Evolutionary conservation across 1,140 invertebrate species (phyloP).

Genomic region (Battus philenor): DNA sequence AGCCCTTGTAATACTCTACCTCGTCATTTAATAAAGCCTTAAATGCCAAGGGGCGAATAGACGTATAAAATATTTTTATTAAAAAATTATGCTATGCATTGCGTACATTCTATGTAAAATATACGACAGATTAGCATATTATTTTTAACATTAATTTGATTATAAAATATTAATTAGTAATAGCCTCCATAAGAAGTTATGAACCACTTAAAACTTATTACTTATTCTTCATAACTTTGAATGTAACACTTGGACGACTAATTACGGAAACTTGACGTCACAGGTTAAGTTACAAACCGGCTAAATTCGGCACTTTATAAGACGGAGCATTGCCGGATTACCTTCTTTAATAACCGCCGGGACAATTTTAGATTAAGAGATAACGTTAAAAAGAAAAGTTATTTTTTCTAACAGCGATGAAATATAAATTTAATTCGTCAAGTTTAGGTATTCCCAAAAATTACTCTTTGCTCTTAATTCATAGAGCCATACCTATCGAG

Average conservation of each 20-base stretch:
- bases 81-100: too few species aligned
- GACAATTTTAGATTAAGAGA: conserved; percentile 14
- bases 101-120: too few species aligned
- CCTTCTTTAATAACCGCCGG: conserved; percentile 10
- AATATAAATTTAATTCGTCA: background rate
- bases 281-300: conserved; percentile 9
- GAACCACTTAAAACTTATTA: conserved; percentile 1
- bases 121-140: too few species aligned
- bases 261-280: conserved; percentile 6
- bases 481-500: background rate
- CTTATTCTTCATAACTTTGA: conserved; percentile 11
- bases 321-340: conserved; percentile 7
- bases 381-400: conserved; percentile 11
- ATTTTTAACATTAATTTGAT: too few species aligned
- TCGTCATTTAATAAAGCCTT: too few species aligned
- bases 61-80: too few species aligned
- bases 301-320: conserved; percentile 8
- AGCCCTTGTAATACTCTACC: too few species aligned
- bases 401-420: conserved; percentile 3
- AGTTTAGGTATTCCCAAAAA: background rate
- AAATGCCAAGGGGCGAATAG: too few species aligned
- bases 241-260: conserved; percentile 9
- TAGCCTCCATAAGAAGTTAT: background rate
- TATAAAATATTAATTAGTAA: too few species aligned
- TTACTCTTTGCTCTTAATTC: conserved; percentile 1